Evolutionary conservation across 92 coral and sea anemone species (phyloP), one percentile per base, ranked within the genome.

Genomic region (Phenganax subtilis): DNA sequence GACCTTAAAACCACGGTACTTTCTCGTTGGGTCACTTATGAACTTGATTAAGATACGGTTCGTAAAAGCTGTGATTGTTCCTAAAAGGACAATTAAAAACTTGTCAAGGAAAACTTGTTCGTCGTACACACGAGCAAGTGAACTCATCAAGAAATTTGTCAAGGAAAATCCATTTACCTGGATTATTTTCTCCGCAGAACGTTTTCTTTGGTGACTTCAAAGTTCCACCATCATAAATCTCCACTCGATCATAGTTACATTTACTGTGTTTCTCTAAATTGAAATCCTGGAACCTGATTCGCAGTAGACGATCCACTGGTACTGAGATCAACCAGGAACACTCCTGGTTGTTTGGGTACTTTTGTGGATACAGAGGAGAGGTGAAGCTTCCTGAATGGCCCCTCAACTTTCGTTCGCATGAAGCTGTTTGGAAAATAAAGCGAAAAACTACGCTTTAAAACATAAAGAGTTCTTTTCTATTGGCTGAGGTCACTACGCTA

Each of bases 191-290:
- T 44, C 99, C 97, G 66, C 99, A 96, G 58, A 84, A 88, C 67
- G 96, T 86, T 54, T 91, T 80, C 6, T 92, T 92, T 14, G 90
- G 92, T 31, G 90, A 85, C 64, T 53, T 61, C 59, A 72, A 58
- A 6, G 86, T 70, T 28, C 83, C 86, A 25, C 93, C 93, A 70
- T 94, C 94, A 25, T 88, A 76, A 53, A 96, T 59, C 31, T 88
- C 90, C 25, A 92, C 87, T 68, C 82, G 88, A 81, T 96, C 97
- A 60, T 87, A 80, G 0, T 87, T 57, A 75, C 99, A 96, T 55
- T 77, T 30, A 6, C 77, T 82, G 12, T 82, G 76, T 53, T 83
- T 85, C 51, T 87, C 84, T 58, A 96, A 71, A 71, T 87, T 85
- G 44, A 96, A 87, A 28, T 52, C 71, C 7, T 82, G 87, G 71